These are phyloP conservation scores for Pterocles orientalis DNA, from an alignment of 2,113 vertebrate species.

Conservation along the genomic window DNA sequence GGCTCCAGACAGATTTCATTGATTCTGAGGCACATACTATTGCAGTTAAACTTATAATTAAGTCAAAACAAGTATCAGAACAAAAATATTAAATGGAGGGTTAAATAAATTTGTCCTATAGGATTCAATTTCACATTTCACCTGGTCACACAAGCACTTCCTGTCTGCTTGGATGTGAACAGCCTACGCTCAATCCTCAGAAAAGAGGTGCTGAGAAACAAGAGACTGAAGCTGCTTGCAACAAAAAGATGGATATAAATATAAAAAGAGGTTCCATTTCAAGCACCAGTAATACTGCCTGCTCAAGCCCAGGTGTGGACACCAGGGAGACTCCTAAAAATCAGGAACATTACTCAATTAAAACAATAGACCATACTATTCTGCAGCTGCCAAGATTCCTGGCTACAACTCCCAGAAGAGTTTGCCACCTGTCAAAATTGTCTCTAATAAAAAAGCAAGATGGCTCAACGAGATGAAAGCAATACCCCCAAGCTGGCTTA, in stretches of 20 bases:
- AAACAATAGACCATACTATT: slow-evolving; percentile 6
- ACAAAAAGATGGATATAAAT: slow-evolving; percentile 60
- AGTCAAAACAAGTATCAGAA: slow-evolving; percentile 63
- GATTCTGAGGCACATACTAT: slow-evolving; percentile 65
- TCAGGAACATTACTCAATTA: slow-evolving; percentile 39
- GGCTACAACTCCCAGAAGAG: slow-evolving; percentile 22
- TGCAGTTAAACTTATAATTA: slow-evolving; percentile 53
- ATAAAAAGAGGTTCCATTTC: slow-evolving; percentile 67
- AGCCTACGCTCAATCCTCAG: slow-evolving; percentile 19
- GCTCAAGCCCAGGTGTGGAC: slow-evolving; percentile 49
- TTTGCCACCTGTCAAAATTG: slow-evolving; percentile 41
- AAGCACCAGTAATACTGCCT: slow-evolving; percentile 79
- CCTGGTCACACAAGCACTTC: slow-evolving; percentile 56
- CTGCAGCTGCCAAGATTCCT: slow-evolving; percentile 55
- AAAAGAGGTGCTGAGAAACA: slow-evolving; percentile 70
- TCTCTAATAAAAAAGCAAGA: slow-evolving; percentile 54
- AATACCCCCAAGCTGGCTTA: slow-evolving; percentile 45
- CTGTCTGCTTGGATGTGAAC: slow-evolving; percentile 16
- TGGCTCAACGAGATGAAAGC: slow-evolving; percentile 45
- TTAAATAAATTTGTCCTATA: slow-evolving; percentile 59
- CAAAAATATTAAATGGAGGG: slow-evolving; percentile 60
- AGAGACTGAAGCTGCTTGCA: slow-evolving; percentile 59
- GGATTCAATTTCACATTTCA: slow-evolving; percentile 59
- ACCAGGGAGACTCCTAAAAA: slow-evolving; percentile 35
- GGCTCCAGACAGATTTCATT: slow-evolving; percentile 53